Percentiles rank a stretch among this genome's conserved stretches.
phyloP scores from a whole-genome alignment of 2,888 invertebrate genomes.

The Mayetiola destructor region DNA sequence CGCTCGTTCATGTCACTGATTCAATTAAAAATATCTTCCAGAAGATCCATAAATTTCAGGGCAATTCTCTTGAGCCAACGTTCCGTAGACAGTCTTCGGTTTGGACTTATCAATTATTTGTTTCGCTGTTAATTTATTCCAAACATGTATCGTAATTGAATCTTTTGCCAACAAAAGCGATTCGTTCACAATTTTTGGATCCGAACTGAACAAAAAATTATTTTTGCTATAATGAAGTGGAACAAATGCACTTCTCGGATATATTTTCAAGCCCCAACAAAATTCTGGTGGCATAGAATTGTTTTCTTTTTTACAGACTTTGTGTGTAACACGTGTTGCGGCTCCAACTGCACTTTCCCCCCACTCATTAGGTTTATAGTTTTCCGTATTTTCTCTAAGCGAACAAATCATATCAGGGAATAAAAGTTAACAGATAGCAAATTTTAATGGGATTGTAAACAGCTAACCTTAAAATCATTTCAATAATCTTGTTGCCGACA shows the following conservation, averaged over 20 bases:
- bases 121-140: constrained; percentile 30
- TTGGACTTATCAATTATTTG: constrained; percentile 25
- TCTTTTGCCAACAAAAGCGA: constrained; percentile 24
- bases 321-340: not conserved
- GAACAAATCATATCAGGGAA: not conserved
- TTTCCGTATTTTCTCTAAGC: too few relatives aligned
- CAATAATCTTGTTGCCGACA: constrained; percentile 44
- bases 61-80: constrained; percentile 29
- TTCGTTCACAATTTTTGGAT: constrained; percentile 30
- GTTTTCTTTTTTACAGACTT: not conserved
- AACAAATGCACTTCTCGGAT: too few relatives aligned
- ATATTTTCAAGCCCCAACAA: not conserved
- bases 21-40: too few relatives aligned
- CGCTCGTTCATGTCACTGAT: too few relatives aligned
- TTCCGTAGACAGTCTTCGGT: constrained; percentile 29
- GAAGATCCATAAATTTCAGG: too few relatives aligned
- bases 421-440: too few relatives aligned
- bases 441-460: too few relatives aligned
- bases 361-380: not conserved
- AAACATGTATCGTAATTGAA: constrained; percentile 29
- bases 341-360: not conserved
- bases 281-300: not conserved
- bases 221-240: not conserved
- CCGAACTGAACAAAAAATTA: constrained; percentile 16
- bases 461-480: constrained; percentile 39